These are phyloP conservation scores for Drosophila siamana DNA, from an alignment of 2,888 invertebrate genomes.

Conservation along the genomic window DNA sequence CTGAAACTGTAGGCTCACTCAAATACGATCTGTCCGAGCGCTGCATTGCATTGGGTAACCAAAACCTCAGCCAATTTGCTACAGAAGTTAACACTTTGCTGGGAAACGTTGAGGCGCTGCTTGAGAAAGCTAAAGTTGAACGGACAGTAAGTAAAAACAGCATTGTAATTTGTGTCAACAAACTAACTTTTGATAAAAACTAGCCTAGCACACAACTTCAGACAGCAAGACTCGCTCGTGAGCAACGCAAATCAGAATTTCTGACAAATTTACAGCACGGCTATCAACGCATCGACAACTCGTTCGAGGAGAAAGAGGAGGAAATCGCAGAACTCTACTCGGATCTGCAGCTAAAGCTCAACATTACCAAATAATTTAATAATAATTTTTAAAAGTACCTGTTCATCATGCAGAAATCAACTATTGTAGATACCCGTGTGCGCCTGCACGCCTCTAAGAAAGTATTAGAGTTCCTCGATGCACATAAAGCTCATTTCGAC, in stretches of 20 bases:
- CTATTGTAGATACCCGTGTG: constrained; percentile 88
- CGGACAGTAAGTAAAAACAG: constrained; percentile 47
- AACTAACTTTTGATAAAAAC: not conserved
- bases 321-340: constrained; percentile 91
- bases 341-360: constrained; percentile 90
- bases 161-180: not conserved
- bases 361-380: constrained; percentile 85
- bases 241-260: constrained; percentile 90
- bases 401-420: constrained; percentile 86
- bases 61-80: constrained; percentile 60
- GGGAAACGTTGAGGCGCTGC: constrained; percentile 55
- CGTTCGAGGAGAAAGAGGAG: constrained; percentile 92
- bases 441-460: constrained; percentile 88
- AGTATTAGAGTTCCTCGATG: constrained; percentile 87
- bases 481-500: constrained; percentile 85
- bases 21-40: constrained; percentile 91
- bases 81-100: constrained; percentile 62
- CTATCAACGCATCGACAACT: constrained; percentile 91
- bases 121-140: constrained; percentile 59
- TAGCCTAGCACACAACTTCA: constrained; percentile 61
- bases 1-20: constrained; percentile 92
- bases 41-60: constrained; percentile 87
- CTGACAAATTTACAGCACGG: constrained; percentile 92
- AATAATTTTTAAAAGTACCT: too few species aligned
- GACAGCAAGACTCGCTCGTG: constrained; percentile 86